Percentiles rank a stretch among this genome's conserved stretches.
phyloP scores from a whole-genome alignment of 2,797 vertebrate genomes.

The Spheniscus humboldti region DNA sequence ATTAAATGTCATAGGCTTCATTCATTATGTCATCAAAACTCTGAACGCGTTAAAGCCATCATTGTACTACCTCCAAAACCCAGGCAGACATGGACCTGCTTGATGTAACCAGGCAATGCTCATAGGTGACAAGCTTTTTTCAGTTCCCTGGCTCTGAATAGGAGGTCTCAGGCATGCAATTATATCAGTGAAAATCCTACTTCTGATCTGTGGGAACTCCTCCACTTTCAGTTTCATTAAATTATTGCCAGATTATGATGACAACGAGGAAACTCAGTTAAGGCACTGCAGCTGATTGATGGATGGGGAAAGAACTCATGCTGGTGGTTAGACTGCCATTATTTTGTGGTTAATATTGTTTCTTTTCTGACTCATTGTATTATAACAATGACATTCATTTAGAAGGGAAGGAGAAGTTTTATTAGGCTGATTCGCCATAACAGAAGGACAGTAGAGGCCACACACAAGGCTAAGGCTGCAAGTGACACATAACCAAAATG shows the following conservation, averaged over 20 bases:
- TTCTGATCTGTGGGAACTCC: constrained; percentile 8
- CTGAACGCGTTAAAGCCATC: background rate
- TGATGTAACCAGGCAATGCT: background rate
- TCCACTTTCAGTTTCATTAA: constrained; percentile 44
- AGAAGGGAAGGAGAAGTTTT: constrained; percentile 26
- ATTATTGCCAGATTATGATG: constrained; percentile 12
- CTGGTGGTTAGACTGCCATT: background rate
- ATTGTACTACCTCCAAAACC: background rate
- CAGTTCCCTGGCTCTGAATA: background rate
- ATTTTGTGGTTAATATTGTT: constrained; percentile 31
- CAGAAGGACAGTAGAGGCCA: background rate
- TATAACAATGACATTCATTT: constrained; percentile 28
- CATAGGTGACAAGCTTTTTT: background rate
- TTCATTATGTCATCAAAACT: background rate
- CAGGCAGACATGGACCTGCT: background rate
- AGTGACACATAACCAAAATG: background rate
- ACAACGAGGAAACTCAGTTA: background rate
- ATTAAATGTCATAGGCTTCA: background rate
- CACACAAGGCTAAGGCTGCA: background rate
- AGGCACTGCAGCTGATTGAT: background rate
- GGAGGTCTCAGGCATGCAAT: background rate
- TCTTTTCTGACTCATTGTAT: constrained; percentile 44
- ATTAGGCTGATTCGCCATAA: background rate
- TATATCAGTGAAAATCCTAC: background rate
- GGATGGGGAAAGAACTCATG: background rate